phyloP scores from a whole-genome alignment of 2,888 invertebrate species.

The Steromphala cineraria region DNA sequence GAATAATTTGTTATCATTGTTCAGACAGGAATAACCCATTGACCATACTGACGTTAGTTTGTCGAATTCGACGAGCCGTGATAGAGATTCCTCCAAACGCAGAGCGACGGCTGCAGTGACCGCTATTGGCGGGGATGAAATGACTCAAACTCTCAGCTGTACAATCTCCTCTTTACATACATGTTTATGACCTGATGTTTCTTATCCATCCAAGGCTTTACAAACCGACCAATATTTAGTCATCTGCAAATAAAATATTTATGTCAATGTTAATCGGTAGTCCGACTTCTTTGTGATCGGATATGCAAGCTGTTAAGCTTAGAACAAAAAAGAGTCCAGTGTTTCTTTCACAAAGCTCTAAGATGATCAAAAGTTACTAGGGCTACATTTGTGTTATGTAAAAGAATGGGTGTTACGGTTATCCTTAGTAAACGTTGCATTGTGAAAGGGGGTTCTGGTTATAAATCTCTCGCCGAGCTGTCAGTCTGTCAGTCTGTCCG shows the following conservation, averaged over 20 bases:
- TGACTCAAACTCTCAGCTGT: neutral
- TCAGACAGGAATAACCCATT: neutral
- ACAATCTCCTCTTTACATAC: neutral
- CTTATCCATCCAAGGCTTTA: slow-evolving; percentile 14
- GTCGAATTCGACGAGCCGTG: neutral
- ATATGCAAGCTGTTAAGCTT: no score
- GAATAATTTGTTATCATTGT: neutral
- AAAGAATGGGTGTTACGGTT: no score
- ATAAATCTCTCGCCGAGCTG: no score
- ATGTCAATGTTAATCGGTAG: neutral
- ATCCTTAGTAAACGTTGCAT: no score
- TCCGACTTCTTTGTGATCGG: no score
- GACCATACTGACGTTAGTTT: neutral
- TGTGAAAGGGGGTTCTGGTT: no score
- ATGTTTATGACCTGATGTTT: neutral
- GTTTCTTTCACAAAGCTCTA: no score
- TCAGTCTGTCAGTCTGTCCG: no score
- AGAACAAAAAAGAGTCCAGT: no score
- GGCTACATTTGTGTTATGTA: no score
- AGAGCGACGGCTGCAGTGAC: neutral
- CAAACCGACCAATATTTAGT: neutral
- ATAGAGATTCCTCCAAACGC: neutral
- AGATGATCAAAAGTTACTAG: no score
- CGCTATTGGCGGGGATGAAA: neutral
- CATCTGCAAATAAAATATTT: slow-evolving; percentile 8